Evolutionary conservation across 2,888 invertebrate genomes (phyloP).

Genomic region (Erannis defoliaria): DNA sequence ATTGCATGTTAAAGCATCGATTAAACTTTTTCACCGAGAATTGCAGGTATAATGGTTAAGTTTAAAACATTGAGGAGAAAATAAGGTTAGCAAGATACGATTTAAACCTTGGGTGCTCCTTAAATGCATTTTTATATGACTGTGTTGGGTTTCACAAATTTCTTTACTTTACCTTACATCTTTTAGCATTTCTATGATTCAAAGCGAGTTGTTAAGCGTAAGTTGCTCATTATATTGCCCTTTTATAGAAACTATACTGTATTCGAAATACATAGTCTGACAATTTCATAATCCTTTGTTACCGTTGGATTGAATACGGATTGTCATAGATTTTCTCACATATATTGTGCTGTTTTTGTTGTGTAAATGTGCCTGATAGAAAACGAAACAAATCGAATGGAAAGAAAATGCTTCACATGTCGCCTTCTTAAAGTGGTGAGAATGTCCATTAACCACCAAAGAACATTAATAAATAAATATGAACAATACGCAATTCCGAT

Average conservation of each 20-base stretch:
- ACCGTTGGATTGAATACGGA: slow-evolving; percentile 33
- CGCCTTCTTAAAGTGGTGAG: slow-evolving; percentile 3
- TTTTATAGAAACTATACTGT: slow-evolving; percentile 45
- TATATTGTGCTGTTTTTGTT: slow-evolving; percentile 21
- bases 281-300: slow-evolving; percentile 51
- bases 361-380: slow-evolving; percentile 7
- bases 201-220: slow-evolving; percentile 42
- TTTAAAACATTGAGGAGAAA: slow-evolving; percentile 13
- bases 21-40: slow-evolving; percentile 56
- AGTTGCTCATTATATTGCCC: slow-evolving; percentile 52
- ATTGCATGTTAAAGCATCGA: slow-evolving; percentile 37
- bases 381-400: slow-evolving; percentile 20
- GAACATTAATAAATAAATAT: no score
- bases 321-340: slow-evolving; percentile 38
- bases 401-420: slow-evolving; percentile 20
- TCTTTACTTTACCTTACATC: slow-evolving; percentile 7
- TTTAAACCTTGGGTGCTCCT: background rate
- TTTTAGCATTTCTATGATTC: background rate
- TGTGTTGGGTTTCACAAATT: background rate
- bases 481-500: no score
- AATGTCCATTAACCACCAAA: no score
- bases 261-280: slow-evolving; percentile 46
- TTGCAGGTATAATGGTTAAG: slow-evolving; percentile 47
- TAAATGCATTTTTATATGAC: no score
- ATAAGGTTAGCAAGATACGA: slow-evolving; percentile 6